phyloP scores from a whole-genome alignment of 2,113 vertebrate species.

The Cebidichthys violaceus region DNA sequence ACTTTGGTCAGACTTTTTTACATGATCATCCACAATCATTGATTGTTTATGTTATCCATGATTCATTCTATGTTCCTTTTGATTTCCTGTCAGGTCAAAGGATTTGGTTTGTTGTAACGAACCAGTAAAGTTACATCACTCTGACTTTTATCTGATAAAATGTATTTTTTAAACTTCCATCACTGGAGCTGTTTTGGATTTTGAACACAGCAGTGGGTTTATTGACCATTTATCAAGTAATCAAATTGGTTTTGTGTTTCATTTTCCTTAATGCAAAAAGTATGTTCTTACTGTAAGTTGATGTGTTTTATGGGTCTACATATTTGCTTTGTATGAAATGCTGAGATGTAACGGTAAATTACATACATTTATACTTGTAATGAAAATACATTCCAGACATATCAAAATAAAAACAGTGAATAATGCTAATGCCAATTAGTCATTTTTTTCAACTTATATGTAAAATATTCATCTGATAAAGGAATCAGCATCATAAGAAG shows the following conservation, averaged over 20 bases:
- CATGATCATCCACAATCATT: not conserved
- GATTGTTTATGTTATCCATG: not conserved
- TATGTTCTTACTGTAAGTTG: slow-evolving; percentile 10
- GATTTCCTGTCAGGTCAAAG: slow-evolving; percentile 4
- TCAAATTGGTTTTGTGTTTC: slow-evolving; percentile 8
- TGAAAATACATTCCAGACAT: slow-evolving; percentile 44
- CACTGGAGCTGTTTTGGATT: not conserved
- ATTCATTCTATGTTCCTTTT: not conserved
- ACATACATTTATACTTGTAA: slow-evolving; percentile 47
- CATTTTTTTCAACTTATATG: slow-evolving; percentile 2
- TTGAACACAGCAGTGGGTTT: not conserved
- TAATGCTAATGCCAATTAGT: not conserved
- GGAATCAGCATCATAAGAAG: not conserved
- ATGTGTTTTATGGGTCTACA: slow-evolving; percentile 26
- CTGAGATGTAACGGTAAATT: slow-evolving; percentile 41
- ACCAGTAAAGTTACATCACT: not conserved
- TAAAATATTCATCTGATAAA: not conserved
- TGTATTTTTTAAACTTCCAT: not conserved
- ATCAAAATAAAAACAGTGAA: slow-evolving; percentile 56
- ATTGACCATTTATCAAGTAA: not conserved
- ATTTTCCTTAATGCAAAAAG: slow-evolving; percentile 25
- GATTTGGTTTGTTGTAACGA: not conserved
- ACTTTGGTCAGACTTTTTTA: not conserved
- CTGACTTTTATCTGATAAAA: not conserved
- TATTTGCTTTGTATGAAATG: slow-evolving; percentile 47